Evolutionary conservation across 2,113 vertebrate species (phyloP).

Genomic region (Tylochromis polylepis): DNA sequence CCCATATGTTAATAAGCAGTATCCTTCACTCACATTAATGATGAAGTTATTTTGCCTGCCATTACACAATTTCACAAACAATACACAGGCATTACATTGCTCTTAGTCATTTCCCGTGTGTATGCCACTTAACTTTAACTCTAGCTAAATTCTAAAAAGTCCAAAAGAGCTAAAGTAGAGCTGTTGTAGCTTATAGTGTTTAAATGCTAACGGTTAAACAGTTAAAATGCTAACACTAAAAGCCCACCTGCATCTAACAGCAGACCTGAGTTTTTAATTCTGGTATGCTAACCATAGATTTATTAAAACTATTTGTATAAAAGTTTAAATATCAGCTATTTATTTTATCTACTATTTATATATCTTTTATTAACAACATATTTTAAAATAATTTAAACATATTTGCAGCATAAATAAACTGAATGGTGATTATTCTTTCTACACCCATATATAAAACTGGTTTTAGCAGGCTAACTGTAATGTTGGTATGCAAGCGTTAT

Average conservation of each 20-base stretch:
- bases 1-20: neutral
- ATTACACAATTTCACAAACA: neutral
- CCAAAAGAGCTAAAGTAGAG: neutral
- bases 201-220: neutral
- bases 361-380: neutral
- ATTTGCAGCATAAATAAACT: neutral
- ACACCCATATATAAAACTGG: neutral
- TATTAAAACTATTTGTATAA: neutral
- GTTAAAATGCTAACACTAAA: neutral
- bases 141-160: neutral
- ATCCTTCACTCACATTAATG: neutral
- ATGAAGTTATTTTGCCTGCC: neutral
- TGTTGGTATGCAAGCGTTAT: neutral
- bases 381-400: neutral
- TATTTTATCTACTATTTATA: neutral
- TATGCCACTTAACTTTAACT: neutral
- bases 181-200: neutral
- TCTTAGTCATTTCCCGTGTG: neutral
- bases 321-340: neutral
- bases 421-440: neutral
- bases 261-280: neutral
- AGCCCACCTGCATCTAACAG: rapidly evolving
- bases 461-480: neutral
- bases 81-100: neutral
- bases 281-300: neutral